These are phyloP conservation scores for Melolontha melolontha DNA, from an alignment of 2,888 invertebrate genomes.

Conservation along the genomic window DNA sequence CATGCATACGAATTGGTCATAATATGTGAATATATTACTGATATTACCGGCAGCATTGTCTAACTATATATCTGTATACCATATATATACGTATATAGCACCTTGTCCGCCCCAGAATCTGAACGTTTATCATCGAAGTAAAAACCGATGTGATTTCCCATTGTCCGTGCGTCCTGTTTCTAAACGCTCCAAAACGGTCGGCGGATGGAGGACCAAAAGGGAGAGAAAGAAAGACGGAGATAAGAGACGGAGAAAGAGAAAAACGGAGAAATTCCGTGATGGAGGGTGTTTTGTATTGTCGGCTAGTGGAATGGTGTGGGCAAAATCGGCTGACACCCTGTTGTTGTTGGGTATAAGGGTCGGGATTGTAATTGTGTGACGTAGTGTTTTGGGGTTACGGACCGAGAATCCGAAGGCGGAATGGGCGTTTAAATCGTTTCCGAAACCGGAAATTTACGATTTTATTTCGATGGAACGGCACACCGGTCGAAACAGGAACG, in stretches of 20 bases:
- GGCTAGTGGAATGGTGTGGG: conserved; percentile 10
- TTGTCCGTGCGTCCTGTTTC: conserved; percentile 43
- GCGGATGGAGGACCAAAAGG: neutral
- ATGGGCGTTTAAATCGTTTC: conserved; percentile 34
- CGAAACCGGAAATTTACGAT: conserved; percentile 37
- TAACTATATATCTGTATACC: neutral
- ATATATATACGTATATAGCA: conserved; percentile 2
- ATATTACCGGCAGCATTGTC: neutral
- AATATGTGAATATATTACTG: conserved; percentile 60
- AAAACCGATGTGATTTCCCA: conserved; percentile 51
- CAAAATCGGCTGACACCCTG: conserved; percentile 11
- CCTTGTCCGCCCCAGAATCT: conserved; percentile 51
- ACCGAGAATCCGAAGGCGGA: conserved; percentile 27
- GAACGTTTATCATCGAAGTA: conserved; percentile 54
- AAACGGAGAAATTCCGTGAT: conserved; percentile 12
- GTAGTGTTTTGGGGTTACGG: conserved; percentile 27
- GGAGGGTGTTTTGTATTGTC: conserved; percentile 30
- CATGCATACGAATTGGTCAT: conserved; percentile 61
- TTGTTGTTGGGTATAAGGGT: conserved; percentile 22
- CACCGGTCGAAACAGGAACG: conserved; percentile 11
- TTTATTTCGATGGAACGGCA: conserved; percentile 15
- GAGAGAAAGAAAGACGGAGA: conserved; percentile 5
- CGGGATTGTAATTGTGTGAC: conserved; percentile 31
- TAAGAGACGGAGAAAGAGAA: neutral
- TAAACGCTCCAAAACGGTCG: conserved; percentile 23